Evolutionary conservation across 2,113 vertebrate species (phyloP).

Genomic region (Mormyrus lacerda): DNA sequence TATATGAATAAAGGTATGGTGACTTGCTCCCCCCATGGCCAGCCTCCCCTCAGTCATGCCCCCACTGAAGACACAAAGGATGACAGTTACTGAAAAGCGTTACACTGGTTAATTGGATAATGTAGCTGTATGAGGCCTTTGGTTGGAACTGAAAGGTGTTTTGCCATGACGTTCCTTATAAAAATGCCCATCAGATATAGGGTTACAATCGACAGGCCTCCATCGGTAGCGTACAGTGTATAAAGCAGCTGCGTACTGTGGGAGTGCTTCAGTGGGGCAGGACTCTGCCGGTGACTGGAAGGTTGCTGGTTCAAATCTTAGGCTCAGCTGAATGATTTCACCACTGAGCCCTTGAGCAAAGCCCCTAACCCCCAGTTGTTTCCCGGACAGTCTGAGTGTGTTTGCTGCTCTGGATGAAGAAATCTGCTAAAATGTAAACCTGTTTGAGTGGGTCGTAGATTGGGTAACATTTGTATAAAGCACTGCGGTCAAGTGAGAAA

Average conservation of each 20-base stretch:
- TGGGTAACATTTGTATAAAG: neutral
- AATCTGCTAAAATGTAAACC: neutral
- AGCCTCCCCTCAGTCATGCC: conserved; percentile 22
- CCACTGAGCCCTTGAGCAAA: neutral
- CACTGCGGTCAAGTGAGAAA: neutral
- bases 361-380: neutral
- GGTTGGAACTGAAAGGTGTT: conserved; percentile 55
- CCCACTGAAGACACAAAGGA: conserved; percentile 47
- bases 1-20: neutral
- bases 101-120: conserved; percentile 60
- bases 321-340: neutral
- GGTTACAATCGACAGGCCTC: conserved; percentile 1
- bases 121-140: conserved; percentile 48
- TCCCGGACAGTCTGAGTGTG: neutral
- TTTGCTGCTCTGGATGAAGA: too few species aligned
- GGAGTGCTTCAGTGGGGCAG: neutral
- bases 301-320: neutral
- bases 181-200: conserved; percentile 22
- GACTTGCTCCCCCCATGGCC: neutral
- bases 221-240: neutral
- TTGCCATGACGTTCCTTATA: conserved; percentile 39
- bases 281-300: neutral
- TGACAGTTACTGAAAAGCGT: conserved; percentile 62
- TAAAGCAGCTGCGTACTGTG: neutral
- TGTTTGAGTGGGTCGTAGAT: neutral